Evolutionary conservation across 2,888 invertebrate species (phyloP).

Genomic region (Drosophila demipolita): DNA sequence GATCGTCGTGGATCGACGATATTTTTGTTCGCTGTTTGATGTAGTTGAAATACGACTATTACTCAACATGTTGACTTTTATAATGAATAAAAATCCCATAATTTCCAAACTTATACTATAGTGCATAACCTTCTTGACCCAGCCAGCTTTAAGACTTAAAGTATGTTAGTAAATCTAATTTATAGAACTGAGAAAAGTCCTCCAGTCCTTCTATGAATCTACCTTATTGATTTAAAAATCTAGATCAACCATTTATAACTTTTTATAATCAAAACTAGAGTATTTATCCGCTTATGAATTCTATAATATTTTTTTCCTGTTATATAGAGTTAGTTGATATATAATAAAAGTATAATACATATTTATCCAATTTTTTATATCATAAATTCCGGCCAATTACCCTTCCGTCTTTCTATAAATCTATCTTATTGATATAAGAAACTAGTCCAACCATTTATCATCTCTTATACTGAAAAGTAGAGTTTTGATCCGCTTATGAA

Average conservation of each 20-base stretch:
- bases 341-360: no score
- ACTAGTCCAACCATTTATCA: not conserved
- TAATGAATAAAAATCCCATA: not conserved
- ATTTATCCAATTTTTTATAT: no score
- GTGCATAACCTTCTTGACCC: not conserved
- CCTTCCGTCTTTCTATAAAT: not conserved
- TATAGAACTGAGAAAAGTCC: not conserved
- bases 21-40: not conserved
- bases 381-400: no score
- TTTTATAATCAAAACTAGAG: not conserved
- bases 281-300: conserved; percentile 27
- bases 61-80: not conserved
- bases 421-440: not conserved
- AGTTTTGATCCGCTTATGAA: conserved; percentile 22
- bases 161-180: not conserved
- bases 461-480: not conserved
- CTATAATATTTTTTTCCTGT: not conserved
- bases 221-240: not conserved
- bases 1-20: conserved; percentile 4
- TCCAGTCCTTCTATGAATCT: not conserved
- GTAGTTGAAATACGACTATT: not conserved
- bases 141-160: not conserved
- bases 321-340: not conserved
- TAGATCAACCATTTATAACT: not conserved
- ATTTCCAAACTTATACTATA: not conserved